A percentile compares a stretch with the other conserved stretches of the same genome.
Conservation (phyloP, 2,888 invertebrate species). For the Morpho helenor region DNA sequence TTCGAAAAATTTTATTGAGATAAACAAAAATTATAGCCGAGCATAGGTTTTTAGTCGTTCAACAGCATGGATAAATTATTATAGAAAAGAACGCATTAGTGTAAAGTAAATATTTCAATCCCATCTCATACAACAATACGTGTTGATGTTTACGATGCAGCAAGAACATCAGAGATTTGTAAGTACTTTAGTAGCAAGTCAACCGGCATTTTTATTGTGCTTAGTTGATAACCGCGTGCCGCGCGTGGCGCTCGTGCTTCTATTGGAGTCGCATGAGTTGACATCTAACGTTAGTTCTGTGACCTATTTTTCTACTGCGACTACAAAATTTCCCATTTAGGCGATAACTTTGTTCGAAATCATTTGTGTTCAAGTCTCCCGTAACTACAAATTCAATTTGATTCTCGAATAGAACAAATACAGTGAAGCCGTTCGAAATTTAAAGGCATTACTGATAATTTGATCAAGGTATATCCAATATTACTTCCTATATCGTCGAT, state of each 20-base stretch:
- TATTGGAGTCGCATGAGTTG: conserved; percentile 34
- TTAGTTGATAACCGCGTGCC: conserved; percentile 70
- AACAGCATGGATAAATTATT: background rate
- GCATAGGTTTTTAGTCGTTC: too few relatives aligned
- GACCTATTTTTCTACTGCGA: conserved; percentile 9
- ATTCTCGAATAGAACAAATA: conserved; percentile 26
- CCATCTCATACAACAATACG: conserved; percentile 14
- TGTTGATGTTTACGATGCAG: conserved; percentile 30
- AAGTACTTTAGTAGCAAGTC: conserved; percentile 33
- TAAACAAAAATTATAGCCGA: too few relatives aligned
- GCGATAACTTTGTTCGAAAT: conserved; percentile 5
- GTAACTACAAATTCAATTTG: background rate
- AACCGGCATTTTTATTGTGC: conserved; percentile 61
- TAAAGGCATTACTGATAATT: conserved; percentile 39
- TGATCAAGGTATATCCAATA: conserved; percentile 55
- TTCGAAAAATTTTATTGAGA: too few relatives aligned
- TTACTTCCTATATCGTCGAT: conserved; percentile 3
- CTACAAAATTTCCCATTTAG: conserved; percentile 9
- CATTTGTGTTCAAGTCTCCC: conserved; percentile 23
- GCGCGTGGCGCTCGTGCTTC: conserved; percentile 56
- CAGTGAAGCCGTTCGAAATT: conserved; percentile 31
- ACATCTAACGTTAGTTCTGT: conserved; percentile 13
- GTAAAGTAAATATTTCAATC: conserved; percentile 3
- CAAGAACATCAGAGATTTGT: conserved; percentile 41
- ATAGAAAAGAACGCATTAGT: background rate